These are phyloP conservation scores for Caligus rogercresseyi DNA, from an alignment of 1,140 invertebrate species.

Conservation along the genomic window DNA sequence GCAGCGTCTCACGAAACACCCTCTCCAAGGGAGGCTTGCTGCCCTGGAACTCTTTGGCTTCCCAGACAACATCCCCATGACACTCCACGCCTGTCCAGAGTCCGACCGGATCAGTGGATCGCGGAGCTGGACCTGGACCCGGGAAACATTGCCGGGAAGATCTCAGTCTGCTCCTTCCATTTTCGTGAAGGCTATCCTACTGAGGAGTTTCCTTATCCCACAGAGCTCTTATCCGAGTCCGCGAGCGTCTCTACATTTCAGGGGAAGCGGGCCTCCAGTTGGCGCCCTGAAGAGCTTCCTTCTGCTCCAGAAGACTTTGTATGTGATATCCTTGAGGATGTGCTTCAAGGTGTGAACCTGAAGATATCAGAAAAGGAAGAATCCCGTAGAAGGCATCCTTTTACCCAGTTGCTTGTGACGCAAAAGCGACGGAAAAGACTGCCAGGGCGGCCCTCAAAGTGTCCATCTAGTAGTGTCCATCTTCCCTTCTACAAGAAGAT, in stretches of 20 bases:
- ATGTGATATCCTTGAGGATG: neutral
- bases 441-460: no score
- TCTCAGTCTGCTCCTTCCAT: slow-evolving; percentile 17
- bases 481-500: neutral
- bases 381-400: no score
- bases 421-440: no score
- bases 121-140: slow-evolving; percentile 18
- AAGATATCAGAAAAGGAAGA: no score
- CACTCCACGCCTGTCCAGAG: slow-evolving; percentile 12
- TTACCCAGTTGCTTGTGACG: no score
- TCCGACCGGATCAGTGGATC: slow-evolving; percentile 15
- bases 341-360: no score
- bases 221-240: neutral
- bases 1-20: slow-evolving; percentile 14
- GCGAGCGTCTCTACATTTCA: neutral
- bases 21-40: slow-evolving; percentile 8
- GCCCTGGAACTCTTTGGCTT: slow-evolving; percentile 12
- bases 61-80: slow-evolving; percentile 4
- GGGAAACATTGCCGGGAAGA: neutral
- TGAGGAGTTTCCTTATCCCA: slow-evolving; percentile 7
- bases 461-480: neutral
- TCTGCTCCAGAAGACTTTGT: no score
- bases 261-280: neutral
- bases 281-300: neutral
- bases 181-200: slow-evolving; percentile 16